phyloP scores from a whole-genome alignment of 2,113 vertebrate genomes.

The Ictalurus punctatus region DNA sequence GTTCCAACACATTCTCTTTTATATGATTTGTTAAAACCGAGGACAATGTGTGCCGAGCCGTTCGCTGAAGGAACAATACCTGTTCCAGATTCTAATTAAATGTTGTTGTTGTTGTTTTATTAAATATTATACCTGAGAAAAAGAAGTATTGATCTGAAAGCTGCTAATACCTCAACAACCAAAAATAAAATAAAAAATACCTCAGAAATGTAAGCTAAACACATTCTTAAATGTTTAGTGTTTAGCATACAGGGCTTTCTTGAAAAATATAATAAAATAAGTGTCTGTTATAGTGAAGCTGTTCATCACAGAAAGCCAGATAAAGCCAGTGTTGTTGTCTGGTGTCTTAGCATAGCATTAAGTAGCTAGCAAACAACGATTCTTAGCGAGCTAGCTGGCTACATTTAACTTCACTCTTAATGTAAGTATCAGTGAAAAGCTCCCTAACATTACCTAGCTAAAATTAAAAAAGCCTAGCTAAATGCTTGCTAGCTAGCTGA shows the following conservation, averaged over 20 bases:
- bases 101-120: neutral
- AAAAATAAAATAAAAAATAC: too few relatives aligned
- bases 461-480: neutral
- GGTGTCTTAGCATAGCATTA: neutral
- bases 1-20: conserved; percentile 2
- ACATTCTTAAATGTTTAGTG: neutral
- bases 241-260: neutral
- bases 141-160: neutral
- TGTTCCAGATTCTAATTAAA: neutral
- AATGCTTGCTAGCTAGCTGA: neutral
- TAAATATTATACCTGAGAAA: neutral
- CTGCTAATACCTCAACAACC: neutral
- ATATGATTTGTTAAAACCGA: conserved; percentile 4
- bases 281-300: neutral
- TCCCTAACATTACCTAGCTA: neutral
- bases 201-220: neutral
- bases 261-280: neutral
- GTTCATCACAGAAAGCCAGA: neutral
- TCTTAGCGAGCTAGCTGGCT: neutral
- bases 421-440: neutral
- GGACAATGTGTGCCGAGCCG: neutral
- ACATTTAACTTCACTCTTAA: neutral
- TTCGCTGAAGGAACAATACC: neutral
- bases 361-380: neutral
- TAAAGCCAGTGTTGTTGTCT: neutral